Percentiles rank a stretch among this genome's conserved stretches.
Evolutionary conservation across 2,113 vertebrate species (phyloP).

Genomic region (Potamarius usumacintae): DNA sequence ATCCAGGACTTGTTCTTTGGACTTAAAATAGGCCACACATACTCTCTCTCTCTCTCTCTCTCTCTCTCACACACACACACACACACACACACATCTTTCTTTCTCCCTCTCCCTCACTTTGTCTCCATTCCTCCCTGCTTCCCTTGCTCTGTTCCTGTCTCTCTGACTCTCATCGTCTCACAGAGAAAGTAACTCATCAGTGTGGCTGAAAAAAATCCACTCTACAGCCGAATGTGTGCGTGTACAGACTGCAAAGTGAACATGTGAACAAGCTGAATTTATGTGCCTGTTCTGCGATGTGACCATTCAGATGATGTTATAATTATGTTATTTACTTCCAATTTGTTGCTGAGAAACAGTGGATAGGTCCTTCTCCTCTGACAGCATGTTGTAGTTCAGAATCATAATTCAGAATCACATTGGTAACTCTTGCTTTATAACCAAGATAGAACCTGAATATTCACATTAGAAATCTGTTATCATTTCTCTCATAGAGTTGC

Average conservation of each 20-base stretch:
- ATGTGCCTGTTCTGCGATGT: not conserved
- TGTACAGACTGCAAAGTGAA: constrained; percentile 23
- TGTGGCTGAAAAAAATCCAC: not conserved
- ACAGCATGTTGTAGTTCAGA: not conserved
- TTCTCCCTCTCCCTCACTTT: too few relatives aligned
- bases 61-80: too few relatives aligned
- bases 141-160: constrained; percentile 9
- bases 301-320: constrained; percentile 4
- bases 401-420: not conserved
- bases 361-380: not conserved
- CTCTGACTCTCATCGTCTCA: not conserved
- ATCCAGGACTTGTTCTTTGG: constrained; percentile 36
- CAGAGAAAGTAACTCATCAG: not conserved
- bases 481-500: not conserved
- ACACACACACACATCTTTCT: not conserved
- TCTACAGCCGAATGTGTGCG: not conserved
- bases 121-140: not conserved
- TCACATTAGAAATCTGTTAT: not conserved
- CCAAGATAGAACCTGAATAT: not conserved
- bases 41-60: not conserved
- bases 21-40: constrained; percentile 35
- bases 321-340: not conserved
- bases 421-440: not conserved
- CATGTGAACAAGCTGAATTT: not conserved
- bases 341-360: constrained; percentile 13